Evolutionary conservation across 2,113 vertebrate species (phyloP).

Genomic region (Percina caprodes): DNA sequence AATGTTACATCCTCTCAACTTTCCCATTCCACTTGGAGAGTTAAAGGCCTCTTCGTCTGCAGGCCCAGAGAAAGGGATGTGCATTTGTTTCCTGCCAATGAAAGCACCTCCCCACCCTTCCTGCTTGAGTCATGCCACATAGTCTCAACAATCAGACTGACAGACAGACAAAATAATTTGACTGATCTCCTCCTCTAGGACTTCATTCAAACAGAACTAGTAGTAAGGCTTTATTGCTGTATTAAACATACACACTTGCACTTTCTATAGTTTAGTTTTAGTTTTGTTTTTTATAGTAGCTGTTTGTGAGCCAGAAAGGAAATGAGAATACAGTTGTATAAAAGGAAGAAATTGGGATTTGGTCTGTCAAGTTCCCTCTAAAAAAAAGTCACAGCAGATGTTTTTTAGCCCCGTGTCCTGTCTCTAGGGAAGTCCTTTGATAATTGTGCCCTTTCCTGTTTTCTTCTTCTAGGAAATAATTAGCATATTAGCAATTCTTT

Average conservation of each 20-base stretch:
- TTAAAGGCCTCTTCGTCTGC: constrained; percentile 50
- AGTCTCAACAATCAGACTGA: constrained; percentile 52
- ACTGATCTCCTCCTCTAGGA: constrained; percentile 27
- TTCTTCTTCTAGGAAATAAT: constrained; percentile 61
- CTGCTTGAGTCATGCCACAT: constrained; percentile 79
- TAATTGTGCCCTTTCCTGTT: constrained; percentile 70
- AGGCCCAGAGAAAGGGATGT: constrained; percentile 75
- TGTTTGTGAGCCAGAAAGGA: constrained; percentile 9
- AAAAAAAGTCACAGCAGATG: constrained; percentile 23
- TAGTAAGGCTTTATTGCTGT: not conserved
- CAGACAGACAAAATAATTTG: constrained; percentile 19
- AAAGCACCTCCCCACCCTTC: constrained; percentile 79
- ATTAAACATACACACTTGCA: not conserved
- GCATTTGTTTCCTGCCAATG: constrained; percentile 81
- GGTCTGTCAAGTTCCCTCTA: not conserved
- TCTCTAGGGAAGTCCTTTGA: constrained; percentile 55
- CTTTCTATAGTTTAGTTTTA: not conserved
- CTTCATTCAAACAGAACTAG: constrained; percentile 19
- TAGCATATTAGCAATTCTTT: constrained; percentile 56
- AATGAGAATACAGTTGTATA: constrained; percentile 10
- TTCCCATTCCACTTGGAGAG: constrained; percentile 59
- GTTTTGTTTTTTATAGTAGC: not conserved
- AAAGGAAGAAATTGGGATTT: constrained; percentile 5
- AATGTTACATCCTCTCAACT: constrained; percentile 71
- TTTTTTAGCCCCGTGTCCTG: constrained; percentile 10